Conservation (phyloP, 2,113 vertebrate genomes). For the Coregonus clupeaformis region DNA sequence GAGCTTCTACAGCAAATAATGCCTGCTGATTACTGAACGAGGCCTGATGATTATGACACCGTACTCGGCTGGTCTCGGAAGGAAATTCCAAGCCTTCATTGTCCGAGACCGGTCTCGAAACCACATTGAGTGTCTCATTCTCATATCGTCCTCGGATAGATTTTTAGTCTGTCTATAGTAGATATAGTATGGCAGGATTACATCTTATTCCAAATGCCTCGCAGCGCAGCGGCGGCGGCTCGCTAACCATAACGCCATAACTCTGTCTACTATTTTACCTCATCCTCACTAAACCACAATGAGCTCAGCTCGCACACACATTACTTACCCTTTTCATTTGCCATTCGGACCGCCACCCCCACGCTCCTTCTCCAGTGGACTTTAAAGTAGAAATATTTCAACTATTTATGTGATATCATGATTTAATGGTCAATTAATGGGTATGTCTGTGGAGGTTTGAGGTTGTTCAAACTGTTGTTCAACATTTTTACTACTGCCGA, state of each 20-base stretch:
- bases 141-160: too few relatives aligned
- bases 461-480: slow-evolving; percentile 2
- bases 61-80: too few relatives aligned
- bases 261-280: not conserved
- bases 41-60: too few relatives aligned
- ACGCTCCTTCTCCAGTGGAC: not conserved
- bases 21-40: too few relatives aligned
- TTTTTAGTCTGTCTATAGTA: too few relatives aligned
- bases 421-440: slow-evolving; percentile 14
- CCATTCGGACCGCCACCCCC: not conserved
- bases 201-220: not conserved
- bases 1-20: too few relatives aligned
- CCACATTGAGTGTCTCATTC: too few relatives aligned
- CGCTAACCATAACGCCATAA: not conserved
- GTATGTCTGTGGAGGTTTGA: not conserved
- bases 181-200: not conserved
- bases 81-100: too few relatives aligned
- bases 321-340: not conserved
- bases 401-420: slow-evolving; percentile 9
- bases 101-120: too few relatives aligned
- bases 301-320: not conserved
- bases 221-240: not conserved
- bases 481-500: not conserved
- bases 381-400: not conserved
- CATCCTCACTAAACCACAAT: not conserved